Evolutionary conservation across 1,140 invertebrate genomes (phyloP).

Genomic region (Halotydeus destructor): DNA sequence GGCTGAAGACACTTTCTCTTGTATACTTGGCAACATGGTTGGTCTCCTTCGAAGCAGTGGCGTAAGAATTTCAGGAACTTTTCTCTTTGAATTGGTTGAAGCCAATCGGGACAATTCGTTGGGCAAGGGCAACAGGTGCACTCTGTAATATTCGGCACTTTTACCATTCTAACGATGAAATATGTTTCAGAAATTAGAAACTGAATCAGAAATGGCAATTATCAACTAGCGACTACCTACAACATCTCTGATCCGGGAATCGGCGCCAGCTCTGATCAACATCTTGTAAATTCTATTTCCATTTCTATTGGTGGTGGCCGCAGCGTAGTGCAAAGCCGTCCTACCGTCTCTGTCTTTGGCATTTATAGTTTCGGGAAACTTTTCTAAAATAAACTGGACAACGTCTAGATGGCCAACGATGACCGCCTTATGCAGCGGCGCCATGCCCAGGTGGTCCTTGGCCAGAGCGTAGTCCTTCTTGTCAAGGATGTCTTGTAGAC

Average conservation of each 20-base stretch:
- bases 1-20: slow-evolving; percentile 19
- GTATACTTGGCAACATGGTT: slow-evolving; percentile 6
- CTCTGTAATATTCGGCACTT: slow-evolving; percentile 48
- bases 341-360: slow-evolving; percentile 52
- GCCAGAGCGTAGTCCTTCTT: slow-evolving; percentile 38
- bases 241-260: slow-evolving; percentile 32
- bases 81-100: slow-evolving; percentile 4
- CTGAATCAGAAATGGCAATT: not conserved
- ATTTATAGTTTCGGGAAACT: slow-evolving; percentile 41
- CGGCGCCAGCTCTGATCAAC: slow-evolving; percentile 47
- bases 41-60: not conserved
- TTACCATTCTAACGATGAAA: slow-evolving; percentile 45
- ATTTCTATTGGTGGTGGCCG: slow-evolving; percentile 37
- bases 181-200: no score
- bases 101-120: slow-evolving; percentile 11
- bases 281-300: slow-evolving; percentile 36
- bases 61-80: not conserved
- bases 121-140: slow-evolving; percentile 28
- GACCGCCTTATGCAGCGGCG: slow-evolving; percentile 40
- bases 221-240: slow-evolving; percentile 12
- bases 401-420: slow-evolving; percentile 50
- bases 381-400: slow-evolving; percentile 42
- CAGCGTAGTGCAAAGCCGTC: slow-evolving; percentile 70
- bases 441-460: slow-evolving; percentile 45
- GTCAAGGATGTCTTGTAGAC: slow-evolving; percentile 16